phyloP scores from a whole-genome alignment of 1,140 invertebrate genomes.

The Tyrophagus putrescentiae region DNA sequence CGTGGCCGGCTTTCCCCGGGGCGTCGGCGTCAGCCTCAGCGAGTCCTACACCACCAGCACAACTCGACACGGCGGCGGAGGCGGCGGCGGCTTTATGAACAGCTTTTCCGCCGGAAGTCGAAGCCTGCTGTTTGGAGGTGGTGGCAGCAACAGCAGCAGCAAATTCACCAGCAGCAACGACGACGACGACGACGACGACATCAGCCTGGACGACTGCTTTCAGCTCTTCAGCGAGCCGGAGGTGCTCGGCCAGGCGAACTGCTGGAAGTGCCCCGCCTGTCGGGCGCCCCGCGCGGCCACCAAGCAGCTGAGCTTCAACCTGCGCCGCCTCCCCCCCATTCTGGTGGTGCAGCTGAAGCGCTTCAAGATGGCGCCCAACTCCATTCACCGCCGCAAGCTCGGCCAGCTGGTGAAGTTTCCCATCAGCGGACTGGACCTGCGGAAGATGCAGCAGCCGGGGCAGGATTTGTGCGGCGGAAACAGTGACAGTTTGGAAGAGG shows the following conservation, averaged over 20 bases:
- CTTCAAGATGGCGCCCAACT: constrained; percentile 36
- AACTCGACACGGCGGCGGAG: no score
- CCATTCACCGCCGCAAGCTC: constrained; percentile 37
- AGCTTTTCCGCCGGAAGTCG: no score
- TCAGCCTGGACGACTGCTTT: constrained; percentile 39
- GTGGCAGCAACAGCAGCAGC: neutral
- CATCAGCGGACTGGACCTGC: constrained; percentile 37
- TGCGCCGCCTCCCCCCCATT: constrained; percentile 34
- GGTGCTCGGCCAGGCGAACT: constrained; percentile 38
- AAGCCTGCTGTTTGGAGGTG: neutral
- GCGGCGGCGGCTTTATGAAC: no score
- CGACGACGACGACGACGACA: constrained; percentile 25
- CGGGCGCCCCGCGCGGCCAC: constrained; percentile 37
- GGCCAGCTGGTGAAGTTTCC: constrained; percentile 42
- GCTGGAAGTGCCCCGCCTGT: constrained; percentile 38
- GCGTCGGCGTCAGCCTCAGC: no score
- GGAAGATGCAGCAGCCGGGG: constrained; percentile 14
- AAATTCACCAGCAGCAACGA: neutral
- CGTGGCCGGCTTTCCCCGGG: neutral
- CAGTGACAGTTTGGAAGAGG: neutral
- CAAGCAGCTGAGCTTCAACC: constrained; percentile 38
- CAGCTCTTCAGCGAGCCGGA: constrained; percentile 42
- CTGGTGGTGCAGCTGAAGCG: constrained; percentile 40
- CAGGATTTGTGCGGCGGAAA: no score
- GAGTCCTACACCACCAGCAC: no score